These are phyloP conservation scores for Gari tellinella DNA, from an alignment of 2,888 invertebrate genomes.

Conservation along the genomic window DNA sequence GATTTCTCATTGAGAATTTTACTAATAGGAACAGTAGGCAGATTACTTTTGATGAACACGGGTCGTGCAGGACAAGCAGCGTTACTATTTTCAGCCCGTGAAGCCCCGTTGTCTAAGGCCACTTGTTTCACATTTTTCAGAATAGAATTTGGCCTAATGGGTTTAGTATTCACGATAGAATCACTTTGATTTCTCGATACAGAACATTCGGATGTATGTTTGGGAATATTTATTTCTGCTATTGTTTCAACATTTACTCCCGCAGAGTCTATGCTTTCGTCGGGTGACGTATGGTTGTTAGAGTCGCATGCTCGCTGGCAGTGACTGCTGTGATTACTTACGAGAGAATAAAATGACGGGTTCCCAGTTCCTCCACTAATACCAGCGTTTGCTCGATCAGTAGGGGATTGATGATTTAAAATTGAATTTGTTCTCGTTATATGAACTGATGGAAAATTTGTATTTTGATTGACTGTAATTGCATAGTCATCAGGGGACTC, in stretches of 20 bases:
- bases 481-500: constrained; percentile 50
- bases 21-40: constrained; percentile 43
- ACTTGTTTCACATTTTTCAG: not conserved
- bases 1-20: constrained; percentile 37
- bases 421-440: not conserved
- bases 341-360: constrained; percentile 11
- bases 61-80: not conserved
- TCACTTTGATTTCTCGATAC: not conserved
- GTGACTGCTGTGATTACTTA: constrained; percentile 19
- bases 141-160: constrained; percentile 20
- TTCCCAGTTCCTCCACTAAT: too few relatives aligned
- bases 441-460: constrained; percentile 29
- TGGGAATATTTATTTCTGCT: too few relatives aligned
- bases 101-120: too few relatives aligned
- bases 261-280: too few relatives aligned
- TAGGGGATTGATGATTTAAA: not conserved
- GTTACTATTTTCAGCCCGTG: too few relatives aligned
- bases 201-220: too few relatives aligned
- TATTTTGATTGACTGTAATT: constrained; percentile 38
- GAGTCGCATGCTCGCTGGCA: not conserved
- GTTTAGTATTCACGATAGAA: not conserved
- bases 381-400: not conserved
- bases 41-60: constrained; percentile 38
- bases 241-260: too few relatives aligned
- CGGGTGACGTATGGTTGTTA: too few relatives aligned